Base-by-base conservation (phyloP, 2,888 invertebrate genomes). In the Eugnorisma glareosa region DNA sequence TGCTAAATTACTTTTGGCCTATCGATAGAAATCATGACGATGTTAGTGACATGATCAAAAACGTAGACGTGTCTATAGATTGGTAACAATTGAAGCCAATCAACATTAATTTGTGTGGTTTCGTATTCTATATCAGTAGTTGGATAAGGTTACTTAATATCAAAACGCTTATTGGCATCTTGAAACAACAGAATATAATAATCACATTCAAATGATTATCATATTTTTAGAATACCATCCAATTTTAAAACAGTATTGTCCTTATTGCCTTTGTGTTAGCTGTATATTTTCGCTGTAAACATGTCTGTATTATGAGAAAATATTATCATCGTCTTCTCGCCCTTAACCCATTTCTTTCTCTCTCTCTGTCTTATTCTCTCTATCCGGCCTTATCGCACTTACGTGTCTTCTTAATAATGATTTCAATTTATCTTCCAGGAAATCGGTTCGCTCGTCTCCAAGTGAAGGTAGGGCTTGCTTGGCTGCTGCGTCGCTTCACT, bases 361-460 rank as follows among this genome's bases (percentile, higher is more conserved):
- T 15, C 18, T n/a, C n/a, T n/a, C n/a, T n/a, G n/a, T 45, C 18
- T 45, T 10, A 35, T 37, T 68, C 6, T 18, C 8, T n/a, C 21
- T 40, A 15, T 6, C 6, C 24, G 24, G 6, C 0, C 13, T 63
- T 13, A 67, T 21, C 21, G 35, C 21, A 11, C 13, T 21, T n/a
- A 24, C 18, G 24, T 21, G 5, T 43, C 8, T n/a, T 66, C 11
- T 18, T 45, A 21, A 5, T 48, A 3, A 45, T 37, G 21, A 28
- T 59, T 59, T 18, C 8, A 35, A 54, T 51, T 70, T 31, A 0
- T 66, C 0, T 91, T 92, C 24, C 88, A 94, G 94, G 94, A 61
- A 77, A 77, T 18, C 90, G 92, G 64, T 92, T 93, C 24, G 93
- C 94, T 21, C 92, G 93, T 7, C 90, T 94, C 0, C 94, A 93